These are phyloP conservation scores for Pantherophis alleghaniensis DNA, from an alignment of 2,797 vertebrate species.

Conservation along the genomic window DNA sequence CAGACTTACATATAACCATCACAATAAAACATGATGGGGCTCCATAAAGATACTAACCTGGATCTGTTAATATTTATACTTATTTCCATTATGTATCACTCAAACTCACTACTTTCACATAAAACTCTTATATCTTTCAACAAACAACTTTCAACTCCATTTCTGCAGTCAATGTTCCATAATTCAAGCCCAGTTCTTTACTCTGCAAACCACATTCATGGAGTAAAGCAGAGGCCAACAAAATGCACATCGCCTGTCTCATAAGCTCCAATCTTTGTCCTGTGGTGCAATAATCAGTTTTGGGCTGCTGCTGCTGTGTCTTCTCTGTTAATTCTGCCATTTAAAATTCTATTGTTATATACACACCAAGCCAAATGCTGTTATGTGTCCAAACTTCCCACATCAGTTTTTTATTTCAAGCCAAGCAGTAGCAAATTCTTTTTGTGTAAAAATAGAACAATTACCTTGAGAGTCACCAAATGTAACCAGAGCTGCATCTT, in stretches of 20 bases:
- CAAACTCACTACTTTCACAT: background rate
- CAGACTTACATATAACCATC: background rate
- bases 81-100: background rate
- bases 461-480: constrained; percentile 79
- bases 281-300: background rate
- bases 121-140: background rate
- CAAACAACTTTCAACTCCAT: background rate
- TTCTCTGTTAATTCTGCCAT: background rate
- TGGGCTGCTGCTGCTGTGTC: background rate
- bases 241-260: background rate
- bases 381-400: background rate
- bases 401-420: background rate
- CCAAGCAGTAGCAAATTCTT: background rate
- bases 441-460: background rate
- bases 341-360: background rate
- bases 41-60: background rate
- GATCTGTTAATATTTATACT: background rate
- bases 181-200: background rate
- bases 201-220: background rate
- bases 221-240: background rate
- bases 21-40: background rate
- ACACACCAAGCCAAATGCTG: background rate
- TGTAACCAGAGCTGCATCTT: constrained; percentile 76
- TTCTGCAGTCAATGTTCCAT: background rate
- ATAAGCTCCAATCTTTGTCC: background rate